Percentiles rank a stretch among this genome's conserved stretches.
Evolutionary conservation across 2,113 vertebrate genomes (phyloP).

Genomic region (Aramus guarauna): DNA sequence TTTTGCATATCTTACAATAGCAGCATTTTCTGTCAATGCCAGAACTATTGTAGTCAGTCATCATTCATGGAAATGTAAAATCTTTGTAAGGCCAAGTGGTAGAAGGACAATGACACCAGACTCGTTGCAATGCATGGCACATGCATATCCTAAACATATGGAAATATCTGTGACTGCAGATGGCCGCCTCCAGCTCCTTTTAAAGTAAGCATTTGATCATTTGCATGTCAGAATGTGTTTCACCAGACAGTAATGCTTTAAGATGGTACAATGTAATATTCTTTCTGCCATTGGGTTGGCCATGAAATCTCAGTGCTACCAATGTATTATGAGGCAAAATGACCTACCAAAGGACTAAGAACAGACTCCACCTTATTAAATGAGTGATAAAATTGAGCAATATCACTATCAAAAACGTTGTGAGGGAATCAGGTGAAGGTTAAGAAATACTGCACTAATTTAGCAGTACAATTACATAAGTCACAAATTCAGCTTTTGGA

Average conservation of each 20-base stretch:
- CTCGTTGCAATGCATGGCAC: background rate
- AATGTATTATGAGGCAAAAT: background rate
- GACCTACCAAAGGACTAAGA: background rate
- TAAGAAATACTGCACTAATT: background rate
- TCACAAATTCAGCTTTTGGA: background rate
- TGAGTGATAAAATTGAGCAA: background rate
- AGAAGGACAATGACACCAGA: constrained; percentile 40
- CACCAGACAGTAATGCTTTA: background rate
- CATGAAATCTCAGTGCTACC: background rate
- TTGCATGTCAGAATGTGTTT: background rate
- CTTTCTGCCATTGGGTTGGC: background rate
- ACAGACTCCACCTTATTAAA: background rate
- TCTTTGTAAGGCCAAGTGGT: constrained; percentile 39
- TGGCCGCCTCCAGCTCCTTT: constrained; percentile 42
- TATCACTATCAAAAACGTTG: background rate
- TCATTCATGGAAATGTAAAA: constrained; percentile 61
- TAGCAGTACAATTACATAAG: background rate
- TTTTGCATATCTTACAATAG: constrained; percentile 55
- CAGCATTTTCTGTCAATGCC: constrained; percentile 47
- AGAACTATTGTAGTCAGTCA: constrained; percentile 28
- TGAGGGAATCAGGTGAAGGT: background rate
- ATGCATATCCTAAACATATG: background rate
- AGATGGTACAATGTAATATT: background rate
- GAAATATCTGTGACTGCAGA: constrained; percentile 50
- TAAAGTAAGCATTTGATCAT: background rate